Base-by-base conservation (phyloP, 2,888 invertebrate genomes). In the Andrena haemorrhoa region DNA sequence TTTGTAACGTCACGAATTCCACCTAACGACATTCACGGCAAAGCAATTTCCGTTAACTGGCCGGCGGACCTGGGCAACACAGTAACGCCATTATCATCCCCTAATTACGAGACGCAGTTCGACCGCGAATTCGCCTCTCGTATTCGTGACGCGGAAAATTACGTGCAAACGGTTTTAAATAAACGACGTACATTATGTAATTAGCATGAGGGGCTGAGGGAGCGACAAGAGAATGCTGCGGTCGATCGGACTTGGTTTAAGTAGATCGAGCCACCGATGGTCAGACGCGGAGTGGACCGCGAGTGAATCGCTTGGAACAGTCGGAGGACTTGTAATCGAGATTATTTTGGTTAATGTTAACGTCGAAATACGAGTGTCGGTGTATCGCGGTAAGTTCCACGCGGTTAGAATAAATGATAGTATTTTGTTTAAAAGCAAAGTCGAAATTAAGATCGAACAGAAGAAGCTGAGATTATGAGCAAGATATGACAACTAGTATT, bases 11-110 rank as follows among this genome's bases (percentile, higher is more conserved):
- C 51, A 10, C 20, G 56, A 63, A 64, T 26, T 58, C 61, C 75
- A 73, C 56, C 76, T 83, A 87, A 85, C 81, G 73, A 63, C 64
- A 63, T 66, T 76, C 61, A 71, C 71, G 73, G 75, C 81, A 63
- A 83, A 76, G 88, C 85, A 69, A 83, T 85, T 82, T 85, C 85
- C 85, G 75, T 79, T 83, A 82, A 85, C 79, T 71, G 60, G 60
- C 77, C 58, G 49, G 65, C 86, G 75, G 77, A 75, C 75, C 53
- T 61, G 74, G 75, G 66, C 75, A 75, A 69, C 56, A 81, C 75
- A 83, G 75, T 82, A 83, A 87, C 65, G 29, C 56, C 75, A 75
- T 85, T 83, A 85, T 79, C 76, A 83, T 78, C 79, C 41, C 41
- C 65, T 81, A 81, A 79, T 87, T 87, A 85, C 71, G 33, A 56